Evolutionary conservation across 2,888 invertebrate species (phyloP), one percentile per base, ranked within the genome.

Genomic region (Callinectes sapidus): DNA sequence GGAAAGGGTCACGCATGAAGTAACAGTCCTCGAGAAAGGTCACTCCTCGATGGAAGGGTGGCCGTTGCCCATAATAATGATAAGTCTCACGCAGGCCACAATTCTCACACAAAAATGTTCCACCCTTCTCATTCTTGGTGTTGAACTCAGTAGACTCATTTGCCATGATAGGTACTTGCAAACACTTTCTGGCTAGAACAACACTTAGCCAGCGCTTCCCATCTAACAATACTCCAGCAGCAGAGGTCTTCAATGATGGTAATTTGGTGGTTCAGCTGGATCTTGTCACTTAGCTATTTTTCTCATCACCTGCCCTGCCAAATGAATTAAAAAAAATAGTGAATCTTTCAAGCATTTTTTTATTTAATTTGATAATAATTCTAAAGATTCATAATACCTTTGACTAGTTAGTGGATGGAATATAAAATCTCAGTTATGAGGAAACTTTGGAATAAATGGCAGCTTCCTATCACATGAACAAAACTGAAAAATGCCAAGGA

Each of bases 1-100:
- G 97, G 95, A 98, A 98, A 0, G 98, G 98, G 96, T 98, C 98
- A 95, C 97, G 97, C 97, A 98, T 97, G 0, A 98, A 96, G 95
- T 97, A 98, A 94, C 97, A 97, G 61, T 97, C 97, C 95, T 98
- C 98, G 95, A 96, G 96, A 92, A 98, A 97, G 66, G 96, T 95
- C 77, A 98, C 96, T 92, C 97, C 96, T 94, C 97, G 97, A 2
- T 97, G 97, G 95, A 98, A 98, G 3, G 97, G 97, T 42, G 98
- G 98, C 94, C 96, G 96, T 23, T 96, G 96, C 39, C 98, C 98
- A 95, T 97, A 97, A 95, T 97, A 98, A 95, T 98, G 97, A 92
- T 97, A 97, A 94, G 96, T 96, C 96, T 98, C 98, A 95, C 96
- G 95, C 95, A 98, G 95, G 54, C 96, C 96, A 95, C 98, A 98